A percentile compares a stretch with the other conserved stretches of the same genome.
phyloP scores from a whole-genome alignment of 1,140 invertebrate species.

The Cydia pomonella region DNA sequence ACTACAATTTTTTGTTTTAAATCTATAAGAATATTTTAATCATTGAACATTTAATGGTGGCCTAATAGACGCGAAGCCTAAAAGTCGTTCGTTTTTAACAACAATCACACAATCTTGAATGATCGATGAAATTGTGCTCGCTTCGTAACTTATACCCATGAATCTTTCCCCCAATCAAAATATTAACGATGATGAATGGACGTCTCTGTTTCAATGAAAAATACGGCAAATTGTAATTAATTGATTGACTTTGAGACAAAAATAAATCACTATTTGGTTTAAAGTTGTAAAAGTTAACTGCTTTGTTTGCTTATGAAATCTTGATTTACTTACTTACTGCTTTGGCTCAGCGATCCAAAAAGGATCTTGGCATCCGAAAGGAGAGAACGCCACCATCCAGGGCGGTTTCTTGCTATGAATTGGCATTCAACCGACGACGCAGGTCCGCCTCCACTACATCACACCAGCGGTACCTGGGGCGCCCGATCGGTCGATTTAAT shows the following conservation, averaged over 20 bases:
- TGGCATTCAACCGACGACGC: no score
- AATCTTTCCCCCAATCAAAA: constrained; percentile 29
- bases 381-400: no score
- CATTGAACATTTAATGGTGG: neutral
- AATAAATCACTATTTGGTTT: constrained; percentile 22
- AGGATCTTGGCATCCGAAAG: no score
- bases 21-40: no score
- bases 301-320: constrained; percentile 1
- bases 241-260: constrained; percentile 29
- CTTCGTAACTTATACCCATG: constrained; percentile 25
- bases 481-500: no score
- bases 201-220: constrained; percentile 27
- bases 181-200: constrained; percentile 32
- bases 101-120: constrained; percentile 27
- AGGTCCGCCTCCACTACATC: no score
- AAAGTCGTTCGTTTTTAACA: constrained; percentile 32
- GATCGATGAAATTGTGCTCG: constrained; percentile 26
- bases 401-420: no score
- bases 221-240: constrained; percentile 31
- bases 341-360: no score
- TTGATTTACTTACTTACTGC: neutral
- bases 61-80: neutral
- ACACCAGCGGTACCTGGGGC: no score
- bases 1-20: no score
- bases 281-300: neutral